Conservation (phyloP, 2,797 vertebrate species). For the Chelon labrosus region DNA sequence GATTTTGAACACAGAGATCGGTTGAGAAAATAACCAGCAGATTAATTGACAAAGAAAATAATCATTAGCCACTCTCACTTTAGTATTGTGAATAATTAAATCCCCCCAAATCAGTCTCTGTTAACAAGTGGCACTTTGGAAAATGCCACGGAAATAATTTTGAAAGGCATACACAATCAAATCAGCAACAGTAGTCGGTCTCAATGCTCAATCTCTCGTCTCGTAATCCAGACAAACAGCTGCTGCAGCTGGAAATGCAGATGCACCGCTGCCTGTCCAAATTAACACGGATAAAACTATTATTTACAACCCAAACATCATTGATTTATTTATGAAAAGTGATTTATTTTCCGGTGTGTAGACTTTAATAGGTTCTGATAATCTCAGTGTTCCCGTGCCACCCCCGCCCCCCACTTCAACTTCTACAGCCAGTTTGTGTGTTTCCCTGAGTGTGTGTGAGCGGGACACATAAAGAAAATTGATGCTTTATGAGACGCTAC, state of each 20-base stretch:
- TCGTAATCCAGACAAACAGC: background rate
- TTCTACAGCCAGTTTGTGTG: background rate
- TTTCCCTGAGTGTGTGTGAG: background rate
- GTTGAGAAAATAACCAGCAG: background rate
- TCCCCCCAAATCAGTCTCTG: background rate
- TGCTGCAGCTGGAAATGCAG: background rate
- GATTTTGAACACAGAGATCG: background rate
- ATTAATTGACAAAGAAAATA: background rate
- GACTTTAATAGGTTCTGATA: conserved; percentile 2
- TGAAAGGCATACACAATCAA: background rate
- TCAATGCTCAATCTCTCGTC: background rate
- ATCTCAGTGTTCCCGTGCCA: background rate
- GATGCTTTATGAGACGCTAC: conserved; percentile 28
- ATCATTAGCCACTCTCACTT: background rate
- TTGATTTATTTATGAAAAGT: background rate
- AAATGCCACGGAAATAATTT: background rate
- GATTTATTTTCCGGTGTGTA: conserved; percentile 6
- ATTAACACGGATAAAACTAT: background rate
- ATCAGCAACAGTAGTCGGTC: background rate
- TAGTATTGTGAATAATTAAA: background rate
- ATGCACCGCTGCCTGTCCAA: background rate
- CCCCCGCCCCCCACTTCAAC: background rate
- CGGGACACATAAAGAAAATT: background rate
- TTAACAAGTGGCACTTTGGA: background rate
- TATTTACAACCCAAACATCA: background rate